Base-by-base conservation (phyloP, 2,797 vertebrate genomes). In the Pangasius krempfi region DNA sequence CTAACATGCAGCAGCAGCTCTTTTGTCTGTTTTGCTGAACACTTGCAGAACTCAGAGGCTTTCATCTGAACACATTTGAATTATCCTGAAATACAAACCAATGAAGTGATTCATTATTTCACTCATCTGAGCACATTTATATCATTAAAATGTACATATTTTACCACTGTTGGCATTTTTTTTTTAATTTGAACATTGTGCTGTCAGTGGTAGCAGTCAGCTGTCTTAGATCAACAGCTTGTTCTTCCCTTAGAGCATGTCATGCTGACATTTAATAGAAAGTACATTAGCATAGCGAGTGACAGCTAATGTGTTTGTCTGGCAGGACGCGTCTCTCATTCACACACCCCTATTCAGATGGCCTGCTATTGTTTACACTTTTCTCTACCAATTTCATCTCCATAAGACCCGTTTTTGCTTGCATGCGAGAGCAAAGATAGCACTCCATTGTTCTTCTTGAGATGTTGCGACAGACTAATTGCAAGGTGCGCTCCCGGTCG, bases 391-490 rank as follows among this genome's bases (percentile, higher is more conserved):
- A 90, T 84, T 56, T 80, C 84, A 82, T 88, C 87, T 90, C 88
- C 73, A 75, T 64, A 81, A 90, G 88, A 88, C 87, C 83, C 85
- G 50, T 86, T 70, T 90, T 86, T 87, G 86, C 62, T 68, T 85
- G 82, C 87, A 68, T 30, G 84, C 85, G 22, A 76, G 82, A 87
- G 83, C 82, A 52, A 50, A 89, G 86, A 84, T 90, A 88, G 89
- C 84, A 18, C 83, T 30, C 44, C 79, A 90, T 90, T 91, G 91
- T 92, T 92, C 66, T 47, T 85, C 47, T 56, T 89, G 88, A 88
- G 84, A 87, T 91, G 79, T 88, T 93, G 91, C 91, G 91, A 93
- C 92, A 93, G 88, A 90, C 87, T 82, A 92, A 90, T 91, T 89
- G 89, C 81, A 37, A 91, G 92, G 87, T 84, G 89, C 90, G 90